phyloP scores from a whole-genome alignment of 2,797 vertebrate species.

The Buphagus erythrorhynchus region DNA sequence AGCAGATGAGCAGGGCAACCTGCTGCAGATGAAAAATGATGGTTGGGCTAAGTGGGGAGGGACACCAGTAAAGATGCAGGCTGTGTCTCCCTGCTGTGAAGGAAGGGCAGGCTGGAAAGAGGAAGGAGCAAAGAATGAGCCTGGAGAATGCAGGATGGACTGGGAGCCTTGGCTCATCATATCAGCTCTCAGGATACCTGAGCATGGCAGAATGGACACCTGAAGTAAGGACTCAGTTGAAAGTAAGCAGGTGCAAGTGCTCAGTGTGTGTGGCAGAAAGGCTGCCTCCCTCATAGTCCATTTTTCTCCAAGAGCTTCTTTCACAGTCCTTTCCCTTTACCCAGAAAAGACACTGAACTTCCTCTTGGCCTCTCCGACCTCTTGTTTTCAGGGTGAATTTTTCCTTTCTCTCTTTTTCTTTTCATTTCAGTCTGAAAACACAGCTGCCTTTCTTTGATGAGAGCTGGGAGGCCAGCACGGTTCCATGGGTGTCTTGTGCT shows the following conservation, averaged over 20 bases:
- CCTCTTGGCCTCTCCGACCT: conserved; percentile 8
- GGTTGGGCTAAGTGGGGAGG: not conserved
- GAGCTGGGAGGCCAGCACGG: not conserved
- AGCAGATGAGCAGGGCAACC: not conserved
- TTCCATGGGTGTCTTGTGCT: not conserved
- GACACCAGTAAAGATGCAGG: not conserved
- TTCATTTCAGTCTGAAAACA: not conserved
- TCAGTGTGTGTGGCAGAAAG: not conserved
- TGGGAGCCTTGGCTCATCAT: not conserved
- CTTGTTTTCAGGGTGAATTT: not conserved
- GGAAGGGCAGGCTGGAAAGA: not conserved
- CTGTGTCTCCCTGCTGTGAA: not conserved
- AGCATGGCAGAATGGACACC: not conserved
- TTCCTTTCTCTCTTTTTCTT: not conserved
- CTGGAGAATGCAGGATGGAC: not conserved
- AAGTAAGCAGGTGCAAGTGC: not conserved
- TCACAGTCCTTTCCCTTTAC: not conserved
- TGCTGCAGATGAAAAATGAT: not conserved
- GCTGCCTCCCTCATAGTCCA: not conserved
- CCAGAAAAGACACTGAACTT: not conserved
- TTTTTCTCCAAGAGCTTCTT: not conserved
- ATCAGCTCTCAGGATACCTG: not conserved
- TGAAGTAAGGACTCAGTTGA: not conserved
- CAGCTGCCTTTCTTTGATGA: not conserved
- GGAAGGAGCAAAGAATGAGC: not conserved